Evolutionary conservation across 2,797 vertebrate genomes (phyloP), one percentile per base, ranked within the genome.

Genomic region (Philypnodon macrostomus): DNA sequence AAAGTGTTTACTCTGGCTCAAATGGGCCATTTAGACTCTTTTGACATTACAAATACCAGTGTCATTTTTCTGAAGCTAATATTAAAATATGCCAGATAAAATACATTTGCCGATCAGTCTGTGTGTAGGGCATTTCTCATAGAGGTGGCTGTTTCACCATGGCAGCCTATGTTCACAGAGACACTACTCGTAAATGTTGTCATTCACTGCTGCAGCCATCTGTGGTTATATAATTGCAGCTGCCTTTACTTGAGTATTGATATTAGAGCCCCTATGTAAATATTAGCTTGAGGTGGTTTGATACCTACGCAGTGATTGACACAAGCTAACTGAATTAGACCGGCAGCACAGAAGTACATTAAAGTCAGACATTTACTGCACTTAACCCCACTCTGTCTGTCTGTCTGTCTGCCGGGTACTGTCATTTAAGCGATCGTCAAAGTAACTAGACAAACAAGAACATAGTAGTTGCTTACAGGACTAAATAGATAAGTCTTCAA

Each of bases 1-100:
- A 94, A 93, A 93, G 71, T 97, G 92, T 97, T 98, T 96, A 91
- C 88, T 74, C 89, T 94, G 93, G 93, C 94, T 90, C 81, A 78
- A 84, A 86, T 77, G 75, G 78, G 74, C 85, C 87, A 88, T 69
- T 85, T 87, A 86, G 77, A 81, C 80, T 81, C 76, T 66, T 90
- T 89, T 86, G 81, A 87, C 88, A 88, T 83, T 70, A 70, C 80
- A 87, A 88, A 89, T 83, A 85, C 74, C 60, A 73, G 79, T 84
- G 85, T 90, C 76, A 87, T 86, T 90, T 90, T 80, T 82, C 83
- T 87, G 78, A 77, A 68, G 78, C 81, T 85, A 85, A 89, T 89
- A 89, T 87, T 77, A 83, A 86, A 87, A 87, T 79, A 77, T 81
- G 83, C 82, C 84, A 82, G 85, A 78, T 83, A 70, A 87, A 89